Evolutionary conservation across 2,113 vertebrate species (phyloP).

Genomic region (Lanius collurio): DNA sequence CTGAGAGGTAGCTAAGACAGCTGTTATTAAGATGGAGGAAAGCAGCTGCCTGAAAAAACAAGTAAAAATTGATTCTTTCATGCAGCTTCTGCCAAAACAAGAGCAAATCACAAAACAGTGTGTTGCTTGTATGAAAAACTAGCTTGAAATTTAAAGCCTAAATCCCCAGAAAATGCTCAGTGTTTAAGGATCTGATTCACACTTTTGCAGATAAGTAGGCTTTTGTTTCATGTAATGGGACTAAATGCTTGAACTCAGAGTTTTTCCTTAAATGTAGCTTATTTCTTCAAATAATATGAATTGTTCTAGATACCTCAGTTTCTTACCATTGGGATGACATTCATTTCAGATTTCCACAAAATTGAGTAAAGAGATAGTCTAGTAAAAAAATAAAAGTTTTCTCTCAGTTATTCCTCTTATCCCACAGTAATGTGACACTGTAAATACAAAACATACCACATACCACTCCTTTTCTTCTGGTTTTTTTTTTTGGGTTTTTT

Average conservation of each 20-base stretch:
- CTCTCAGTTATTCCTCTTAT: conserved; percentile 14
- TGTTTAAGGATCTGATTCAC: background rate
- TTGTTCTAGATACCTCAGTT: background rate
- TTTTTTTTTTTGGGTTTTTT: no score
- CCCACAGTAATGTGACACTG: background rate
- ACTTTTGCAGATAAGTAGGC: background rate
- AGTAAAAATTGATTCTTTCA: background rate
- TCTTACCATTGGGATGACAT: background rate
- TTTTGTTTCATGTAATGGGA: background rate
- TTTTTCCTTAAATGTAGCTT: background rate
- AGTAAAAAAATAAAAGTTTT: conserved; percentile 9
- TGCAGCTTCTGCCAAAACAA: background rate
- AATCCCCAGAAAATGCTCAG: background rate
- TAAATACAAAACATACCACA: background rate
- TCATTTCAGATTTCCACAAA: conserved; percentile 17
- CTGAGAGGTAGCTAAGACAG: background rate
- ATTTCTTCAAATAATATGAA: background rate
- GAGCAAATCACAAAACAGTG: background rate
- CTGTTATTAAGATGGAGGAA: background rate
- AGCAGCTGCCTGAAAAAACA: background rate
- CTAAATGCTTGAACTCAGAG: background rate
- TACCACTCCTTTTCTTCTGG: background rate
- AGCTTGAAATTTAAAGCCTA: background rate
- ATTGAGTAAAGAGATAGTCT: conserved; percentile 17
- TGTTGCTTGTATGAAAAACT: background rate